These are phyloP conservation scores for Pseudochaenichthys georgianus DNA, from an alignment of 2,797 vertebrate genomes.

Conservation along the genomic window DNA sequence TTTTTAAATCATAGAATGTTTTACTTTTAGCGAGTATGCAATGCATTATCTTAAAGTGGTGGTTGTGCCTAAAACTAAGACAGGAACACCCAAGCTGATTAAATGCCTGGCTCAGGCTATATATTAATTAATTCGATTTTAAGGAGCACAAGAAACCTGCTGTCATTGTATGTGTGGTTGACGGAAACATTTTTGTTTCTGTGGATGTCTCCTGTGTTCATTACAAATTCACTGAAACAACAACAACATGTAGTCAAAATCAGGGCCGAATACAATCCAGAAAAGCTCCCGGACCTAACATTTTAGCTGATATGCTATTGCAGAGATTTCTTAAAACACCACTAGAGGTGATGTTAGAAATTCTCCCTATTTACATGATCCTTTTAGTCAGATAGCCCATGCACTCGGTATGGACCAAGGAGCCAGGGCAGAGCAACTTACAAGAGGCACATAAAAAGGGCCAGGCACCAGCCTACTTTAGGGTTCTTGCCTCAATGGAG, in stretches of 20 bases:
- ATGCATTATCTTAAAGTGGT: not conserved
- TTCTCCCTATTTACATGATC: slow-evolving; percentile 25
- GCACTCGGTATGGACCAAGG: slow-evolving; percentile 26
- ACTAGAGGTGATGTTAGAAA: slow-evolving; percentile 16
- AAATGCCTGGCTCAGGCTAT: slow-evolving; percentile 6
- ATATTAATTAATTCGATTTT: slow-evolving; percentile 18
- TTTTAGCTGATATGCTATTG: slow-evolving; percentile 13
- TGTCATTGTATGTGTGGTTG: slow-evolving; percentile 33
- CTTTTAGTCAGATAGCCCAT: slow-evolving; percentile 14
- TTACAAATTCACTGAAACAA: slow-evolving; percentile 35
- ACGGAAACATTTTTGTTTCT: slow-evolving; percentile 9
- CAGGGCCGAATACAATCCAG: slow-evolving; percentile 1
- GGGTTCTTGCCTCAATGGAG: slow-evolving; percentile 33
- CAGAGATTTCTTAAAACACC: slow-evolving; percentile 23
- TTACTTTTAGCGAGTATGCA: not conserved
- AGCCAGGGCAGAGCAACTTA: slow-evolving; percentile 35
- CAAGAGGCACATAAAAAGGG: slow-evolving; percentile 42
- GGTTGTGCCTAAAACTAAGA: not conserved
- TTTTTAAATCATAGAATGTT: not conserved
- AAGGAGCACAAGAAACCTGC: slow-evolving; percentile 7
- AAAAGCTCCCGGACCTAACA: not conserved
- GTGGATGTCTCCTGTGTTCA: slow-evolving; percentile 23
- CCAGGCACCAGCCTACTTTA: slow-evolving; percentile 34
- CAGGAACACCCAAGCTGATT: slow-evolving; percentile 14
- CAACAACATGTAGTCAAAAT: slow-evolving; percentile 38